phyloP scores from a whole-genome alignment of 53 echinoderm and acorn worm species.

The Echinometra lucunter region DNA sequence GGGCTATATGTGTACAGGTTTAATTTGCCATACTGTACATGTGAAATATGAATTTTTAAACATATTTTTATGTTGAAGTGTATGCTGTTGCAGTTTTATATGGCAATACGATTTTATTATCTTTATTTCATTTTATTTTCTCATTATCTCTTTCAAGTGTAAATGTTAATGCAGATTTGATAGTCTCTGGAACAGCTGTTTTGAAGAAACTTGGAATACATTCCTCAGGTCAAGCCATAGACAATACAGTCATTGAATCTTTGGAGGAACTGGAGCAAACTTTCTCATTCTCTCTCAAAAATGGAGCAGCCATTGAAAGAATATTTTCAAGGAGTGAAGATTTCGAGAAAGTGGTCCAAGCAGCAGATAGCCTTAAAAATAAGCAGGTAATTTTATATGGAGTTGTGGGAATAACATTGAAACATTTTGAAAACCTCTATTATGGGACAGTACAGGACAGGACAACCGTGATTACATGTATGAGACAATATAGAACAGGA shows the following conservation, averaged over 20 bases:
- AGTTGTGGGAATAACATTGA: too few species aligned
- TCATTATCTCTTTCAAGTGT: constrained; percentile 67
- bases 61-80: too few species aligned
- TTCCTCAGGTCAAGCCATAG: constrained; percentile 70
- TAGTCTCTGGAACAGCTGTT: constrained; percentile 88
- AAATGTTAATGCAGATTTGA: constrained; percentile 94
- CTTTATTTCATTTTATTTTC: not conserved
- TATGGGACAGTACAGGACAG: too few species aligned
- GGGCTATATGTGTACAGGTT: too few species aligned
- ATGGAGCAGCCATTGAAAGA: constrained; percentile 90
- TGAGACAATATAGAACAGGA: too few species aligned
- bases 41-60: too few species aligned
- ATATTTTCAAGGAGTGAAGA: constrained; percentile 78
- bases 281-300: constrained; percentile 82
- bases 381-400: constrained; percentile 76
- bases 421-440: too few species aligned
- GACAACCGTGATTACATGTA: too few species aligned
- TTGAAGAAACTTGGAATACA: constrained; percentile 72
- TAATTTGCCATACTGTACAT: too few species aligned
- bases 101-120: not conserved
- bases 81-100: too few species aligned
- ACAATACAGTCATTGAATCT: constrained; percentile 78
- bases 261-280: constrained; percentile 82
- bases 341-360: constrained; percentile 75
- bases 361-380: constrained; percentile 80